Evolutionary conservation across 1,140 invertebrate genomes (phyloP).

Genomic region (Drosophila micromelanica): DNA sequence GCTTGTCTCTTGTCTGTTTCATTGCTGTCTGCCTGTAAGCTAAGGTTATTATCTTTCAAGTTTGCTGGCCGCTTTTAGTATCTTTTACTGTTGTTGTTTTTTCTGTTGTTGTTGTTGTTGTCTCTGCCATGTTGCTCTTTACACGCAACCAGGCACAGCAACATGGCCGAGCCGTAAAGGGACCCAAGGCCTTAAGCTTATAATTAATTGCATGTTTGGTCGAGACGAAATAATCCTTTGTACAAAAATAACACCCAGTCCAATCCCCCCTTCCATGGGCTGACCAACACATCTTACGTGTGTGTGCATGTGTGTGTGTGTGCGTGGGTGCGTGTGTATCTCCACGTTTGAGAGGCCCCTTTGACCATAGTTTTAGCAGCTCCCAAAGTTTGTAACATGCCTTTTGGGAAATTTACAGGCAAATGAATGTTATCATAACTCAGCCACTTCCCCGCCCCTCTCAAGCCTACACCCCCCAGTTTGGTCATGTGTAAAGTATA

Average conservation of each 20-base stretch:
- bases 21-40: constrained; percentile 65
- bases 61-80: constrained; percentile 56
- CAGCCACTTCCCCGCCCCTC: constrained; percentile 24
- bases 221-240: constrained; percentile 84
- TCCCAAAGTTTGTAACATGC: constrained; percentile 69
- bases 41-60: constrained; percentile 84
- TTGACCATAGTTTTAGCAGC: constrained; percentile 72
- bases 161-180: constrained; percentile 69
- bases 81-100: constrained; percentile 10
- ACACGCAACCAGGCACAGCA: constrained; percentile 62
- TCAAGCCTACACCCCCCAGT: constrained; percentile 18
- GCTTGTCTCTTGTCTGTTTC: constrained; percentile 31
- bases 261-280: constrained; percentile 9
- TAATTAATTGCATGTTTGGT: constrained; percentile 85
- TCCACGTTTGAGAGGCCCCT: constrained; percentile 37
- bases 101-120: constrained; percentile 27
- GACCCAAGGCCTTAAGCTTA: constrained; percentile 84
- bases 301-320: background rate
- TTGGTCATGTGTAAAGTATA: constrained; percentile 56
- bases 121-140: constrained; percentile 61
- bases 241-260: constrained; percentile 72
- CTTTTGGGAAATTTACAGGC: constrained; percentile 80
- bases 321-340: constrained; percentile 19
- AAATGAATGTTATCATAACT: constrained; percentile 81
- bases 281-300: constrained; percentile 51